Conservation (phyloP, 2,797 vertebrate genomes). For the Scolopax bukidnonensis region DNA sequence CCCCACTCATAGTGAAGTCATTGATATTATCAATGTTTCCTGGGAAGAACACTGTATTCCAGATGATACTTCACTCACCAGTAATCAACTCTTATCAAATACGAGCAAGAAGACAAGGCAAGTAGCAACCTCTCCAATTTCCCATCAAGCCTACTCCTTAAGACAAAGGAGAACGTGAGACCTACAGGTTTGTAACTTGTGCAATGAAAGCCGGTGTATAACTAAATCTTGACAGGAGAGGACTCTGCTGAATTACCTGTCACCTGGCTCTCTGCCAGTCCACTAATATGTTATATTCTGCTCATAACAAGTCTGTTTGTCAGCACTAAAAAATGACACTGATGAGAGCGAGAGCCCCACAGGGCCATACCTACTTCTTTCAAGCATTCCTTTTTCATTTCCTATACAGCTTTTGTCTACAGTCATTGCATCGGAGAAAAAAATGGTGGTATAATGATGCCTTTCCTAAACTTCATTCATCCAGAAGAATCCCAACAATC, state of each 20-base stretch:
- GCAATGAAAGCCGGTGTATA: background rate
- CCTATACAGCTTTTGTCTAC: background rate
- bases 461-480: background rate
- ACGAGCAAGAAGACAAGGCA: background rate
- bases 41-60: background rate
- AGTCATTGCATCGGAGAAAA: background rate
- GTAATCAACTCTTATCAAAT: background rate
- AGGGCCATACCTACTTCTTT: background rate
- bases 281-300: background rate
- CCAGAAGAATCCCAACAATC: background rate
- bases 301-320: background rate
- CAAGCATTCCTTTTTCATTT: background rate
- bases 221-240: background rate
- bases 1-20: background rate
- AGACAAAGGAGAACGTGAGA: background rate
- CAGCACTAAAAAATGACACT: background rate
- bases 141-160: background rate
- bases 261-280: background rate
- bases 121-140: background rate
- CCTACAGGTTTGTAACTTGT: background rate
- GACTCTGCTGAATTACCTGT: background rate
- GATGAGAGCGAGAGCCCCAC: background rate
- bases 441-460: background rate
- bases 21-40: background rate
- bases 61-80: background rate